Percentiles rank a stretch among this genome's conserved stretches.
Evolutionary conservation across 2,888 invertebrate species (phyloP).

Genomic region (Patella caerulea): DNA sequence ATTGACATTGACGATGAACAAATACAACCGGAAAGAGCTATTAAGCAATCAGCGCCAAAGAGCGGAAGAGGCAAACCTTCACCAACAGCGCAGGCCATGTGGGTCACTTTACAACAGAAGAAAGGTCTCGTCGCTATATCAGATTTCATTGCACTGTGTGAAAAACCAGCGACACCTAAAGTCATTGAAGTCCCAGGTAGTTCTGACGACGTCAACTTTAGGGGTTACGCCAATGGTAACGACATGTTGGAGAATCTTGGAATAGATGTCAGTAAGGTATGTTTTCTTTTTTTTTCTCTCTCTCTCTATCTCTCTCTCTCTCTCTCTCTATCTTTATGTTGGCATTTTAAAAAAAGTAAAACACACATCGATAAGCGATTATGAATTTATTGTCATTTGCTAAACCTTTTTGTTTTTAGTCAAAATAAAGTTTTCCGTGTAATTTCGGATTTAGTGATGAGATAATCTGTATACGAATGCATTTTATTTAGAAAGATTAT

Average conservation of each 20-base stretch:
- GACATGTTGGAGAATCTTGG: constrained; percentile 81
- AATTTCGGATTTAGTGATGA: no score
- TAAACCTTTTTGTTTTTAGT: no score
- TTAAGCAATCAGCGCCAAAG: constrained; percentile 27
- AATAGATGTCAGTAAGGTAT: constrained; percentile 65
- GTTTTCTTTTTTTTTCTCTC: neutral
- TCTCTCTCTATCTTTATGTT: no score
- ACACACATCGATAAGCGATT: no score
- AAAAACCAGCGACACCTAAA: constrained; percentile 47
- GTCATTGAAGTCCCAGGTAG: constrained; percentile 60
- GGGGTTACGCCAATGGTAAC: constrained; percentile 90
- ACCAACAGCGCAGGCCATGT: constrained; percentile 56
- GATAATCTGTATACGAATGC: no score
- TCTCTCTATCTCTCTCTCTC: no score
- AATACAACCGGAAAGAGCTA: constrained; percentile 19
- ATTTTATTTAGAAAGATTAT: no score
- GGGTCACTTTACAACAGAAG: constrained; percentile 53
- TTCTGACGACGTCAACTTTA: constrained; percentile 75
- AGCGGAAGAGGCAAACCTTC: constrained; percentile 21
- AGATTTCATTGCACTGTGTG: constrained; percentile 64
- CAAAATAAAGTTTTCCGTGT: no score
- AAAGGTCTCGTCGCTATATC: constrained; percentile 64
- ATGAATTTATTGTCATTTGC: no score
- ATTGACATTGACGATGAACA: constrained; percentile 40
- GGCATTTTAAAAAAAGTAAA: no score